Base-by-base conservation (phyloP, 2,888 invertebrate genomes). In the Macaria notata region DNA sequence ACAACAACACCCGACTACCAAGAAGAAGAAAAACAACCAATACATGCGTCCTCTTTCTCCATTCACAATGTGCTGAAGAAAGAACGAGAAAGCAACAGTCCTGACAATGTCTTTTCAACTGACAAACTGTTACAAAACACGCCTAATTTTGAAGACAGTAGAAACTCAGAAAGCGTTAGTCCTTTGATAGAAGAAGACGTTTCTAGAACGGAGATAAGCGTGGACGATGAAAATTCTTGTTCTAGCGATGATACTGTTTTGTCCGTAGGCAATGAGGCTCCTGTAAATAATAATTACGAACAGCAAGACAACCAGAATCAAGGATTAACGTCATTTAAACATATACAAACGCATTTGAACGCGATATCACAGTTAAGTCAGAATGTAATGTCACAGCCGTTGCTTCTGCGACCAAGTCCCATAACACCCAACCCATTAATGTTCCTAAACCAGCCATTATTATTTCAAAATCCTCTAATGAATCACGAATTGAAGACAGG, bases 181-280 rank as follows among this genome's bases (percentile, higher is more conserved):
- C 85, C 84, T 3, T 73, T 86, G 3, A 86, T 86, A 9, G 86
- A 88, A 30, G 86, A 88, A 38, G 85, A 85, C 5, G 83, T 81
- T 31, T 83, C 79, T 8, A 80, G 89, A 70, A 82, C 86, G 9
- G 89, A 89, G 63, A 88, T 90, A 38, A 90, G 92, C 59, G 85
- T 92, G 9, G 92, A 89, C 57, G 92, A 92, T 65, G 93, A 93
- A 19, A 92, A 93, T 62, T 95, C 95, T 59, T 94, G 94, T 65
- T 94, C 94, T 68, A 95, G 95, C 69, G 95, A 95, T 71, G 96
- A 95, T 73, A 96, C 96, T 45, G 96, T 96, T 3, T 77, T 96
- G 38, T 96, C 96, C 68, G 96, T 96, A 64, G 96, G 96, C 4
- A 96, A 96, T 75, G 96, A 96, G 70, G 94, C 93, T 2, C 92